Evolutionary conservation across 2,113 vertebrate species (phyloP).

Genomic region (Arizona elegans): DNA sequence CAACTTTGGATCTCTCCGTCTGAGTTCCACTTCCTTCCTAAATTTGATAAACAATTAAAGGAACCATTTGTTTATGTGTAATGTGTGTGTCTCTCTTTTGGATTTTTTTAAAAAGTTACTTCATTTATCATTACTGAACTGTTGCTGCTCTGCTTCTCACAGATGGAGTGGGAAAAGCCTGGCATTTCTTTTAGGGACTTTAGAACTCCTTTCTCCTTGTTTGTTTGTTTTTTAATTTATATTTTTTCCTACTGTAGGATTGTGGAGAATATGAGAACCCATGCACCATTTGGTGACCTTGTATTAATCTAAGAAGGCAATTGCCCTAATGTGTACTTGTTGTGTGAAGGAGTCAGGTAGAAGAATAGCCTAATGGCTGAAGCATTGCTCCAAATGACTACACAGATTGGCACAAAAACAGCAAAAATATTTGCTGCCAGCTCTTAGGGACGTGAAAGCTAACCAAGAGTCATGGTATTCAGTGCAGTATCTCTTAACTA

Average conservation of each 20-base stretch:
- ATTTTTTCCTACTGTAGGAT: background rate
- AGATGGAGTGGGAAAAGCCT: background rate
- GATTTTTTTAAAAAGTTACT: background rate
- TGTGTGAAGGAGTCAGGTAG: background rate
- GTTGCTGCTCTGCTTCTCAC: background rate
- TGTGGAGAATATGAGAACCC: background rate
- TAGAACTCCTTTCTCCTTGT: background rate
- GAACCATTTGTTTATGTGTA: background rate
- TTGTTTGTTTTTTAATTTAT: background rate
- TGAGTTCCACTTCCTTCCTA: constrained; percentile 63
- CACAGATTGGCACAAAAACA: background rate
- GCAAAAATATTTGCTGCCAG: background rate
- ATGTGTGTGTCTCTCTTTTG: background rate
- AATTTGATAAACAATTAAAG: constrained; percentile 58
- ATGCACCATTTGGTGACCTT: background rate
- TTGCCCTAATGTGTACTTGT: background rate
- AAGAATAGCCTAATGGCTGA: background rate
- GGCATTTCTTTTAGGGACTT: background rate
- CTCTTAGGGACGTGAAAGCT: background rate
- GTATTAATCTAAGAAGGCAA: background rate
- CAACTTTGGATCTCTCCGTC: constrained; percentile 59
- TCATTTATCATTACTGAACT: background rate
- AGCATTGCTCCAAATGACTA: background rate
- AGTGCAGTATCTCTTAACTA: background rate
- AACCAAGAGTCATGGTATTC: background rate